Percentiles rank a stretch among this genome's conserved stretches.
These are phyloP conservation scores for Zaprionus ghesquierei DNA, from an alignment of 1,140 invertebrate species.

Conservation along the genomic window DNA sequence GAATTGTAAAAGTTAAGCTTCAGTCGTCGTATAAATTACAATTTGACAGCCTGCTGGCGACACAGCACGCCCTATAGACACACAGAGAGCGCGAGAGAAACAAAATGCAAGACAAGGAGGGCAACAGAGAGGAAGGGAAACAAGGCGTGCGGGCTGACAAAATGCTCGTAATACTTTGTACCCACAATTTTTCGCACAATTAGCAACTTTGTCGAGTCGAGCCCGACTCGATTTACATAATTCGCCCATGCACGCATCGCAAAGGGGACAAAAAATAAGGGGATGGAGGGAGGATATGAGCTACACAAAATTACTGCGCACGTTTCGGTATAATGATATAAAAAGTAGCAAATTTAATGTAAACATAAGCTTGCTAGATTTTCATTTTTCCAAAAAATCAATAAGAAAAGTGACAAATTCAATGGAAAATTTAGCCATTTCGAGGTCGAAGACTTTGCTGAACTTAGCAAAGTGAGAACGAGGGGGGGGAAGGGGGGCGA, in stretches of 20 bases:
- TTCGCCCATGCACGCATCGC: constrained; percentile 25
- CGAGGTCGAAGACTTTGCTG: constrained; percentile 31
- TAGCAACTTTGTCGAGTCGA: constrained; percentile 47
- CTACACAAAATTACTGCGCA: constrained; percentile 30
- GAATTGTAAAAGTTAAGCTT: constrained; percentile 77
- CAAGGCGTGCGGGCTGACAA: constrained; percentile 38
- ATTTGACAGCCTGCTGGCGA: constrained; percentile 53
- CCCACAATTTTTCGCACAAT: constrained; percentile 58
- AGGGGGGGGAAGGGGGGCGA: too few species aligned
- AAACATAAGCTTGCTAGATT: neutral
- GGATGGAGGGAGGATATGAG: constrained; percentile 26
- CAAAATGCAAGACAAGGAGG: neutral
- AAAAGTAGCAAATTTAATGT: constrained; percentile 31
- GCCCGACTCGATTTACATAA: constrained; percentile 44
- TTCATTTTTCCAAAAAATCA: neutral
- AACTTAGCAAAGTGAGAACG: constrained; percentile 1
- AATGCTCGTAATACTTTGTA: constrained; percentile 43
- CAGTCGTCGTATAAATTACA: constrained; percentile 73
- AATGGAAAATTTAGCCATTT: neutral
- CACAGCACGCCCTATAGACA: constrained; percentile 4
- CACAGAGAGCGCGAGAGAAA: neutral
- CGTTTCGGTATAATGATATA: constrained; percentile 39
- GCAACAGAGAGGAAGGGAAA: neutral
- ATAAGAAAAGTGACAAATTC: constrained; percentile 6
- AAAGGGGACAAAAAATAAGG: constrained; percentile 6